Evolutionary conservation across 2,888 invertebrate genomes (phyloP), one percentile per base, ranked within the genome.

Genomic region (Hirtodrosophila cameraria): DNA sequence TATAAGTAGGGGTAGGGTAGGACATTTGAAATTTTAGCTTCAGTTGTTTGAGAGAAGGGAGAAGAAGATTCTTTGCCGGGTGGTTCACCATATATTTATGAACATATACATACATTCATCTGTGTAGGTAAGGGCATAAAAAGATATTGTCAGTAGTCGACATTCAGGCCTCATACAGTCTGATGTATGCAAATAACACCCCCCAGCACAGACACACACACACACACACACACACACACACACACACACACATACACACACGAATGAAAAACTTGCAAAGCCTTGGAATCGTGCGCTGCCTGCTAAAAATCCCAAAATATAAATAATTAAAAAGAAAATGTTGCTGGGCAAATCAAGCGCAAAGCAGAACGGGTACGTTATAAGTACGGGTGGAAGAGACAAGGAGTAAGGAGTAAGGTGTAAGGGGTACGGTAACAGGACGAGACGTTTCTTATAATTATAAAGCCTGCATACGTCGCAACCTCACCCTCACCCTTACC

Each of bases 281-380:
- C 81, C 74, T 83, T 83, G 80, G 77, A 83, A 83, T 78, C 83
- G 80, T 60, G 58, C 54, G 61, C 74, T 64, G 78, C 84, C 84
- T 79, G 86, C 78, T 80, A 80, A 81, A 86, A 86, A 82, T 85
- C 83, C 83, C 86, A 71, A 86, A 83, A 85, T 85, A 83, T 83
- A 82, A 83, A 83, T 83, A 83, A 83, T 86, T 83, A 83, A 83
- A 83, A 83, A 79, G 87, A 86, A 83, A 83, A 85, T 86, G 76
- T 86, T 81, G 73, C 86, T 82, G 86, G 86, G 83, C 79, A 80
- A 80, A 80, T 80, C 79, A 83, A 84, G 83, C 75, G 79, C 77
- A 70, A 39, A 55, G 43, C 64, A 64, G 58, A 49, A 50, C 13
- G n/a, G 25, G 20, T 38, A 31, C 3, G n/a, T n/a, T n/a, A n/a